Conservation (phyloP, 2,113 vertebrate species). For the Stercorarius parasiticus region DNA sequence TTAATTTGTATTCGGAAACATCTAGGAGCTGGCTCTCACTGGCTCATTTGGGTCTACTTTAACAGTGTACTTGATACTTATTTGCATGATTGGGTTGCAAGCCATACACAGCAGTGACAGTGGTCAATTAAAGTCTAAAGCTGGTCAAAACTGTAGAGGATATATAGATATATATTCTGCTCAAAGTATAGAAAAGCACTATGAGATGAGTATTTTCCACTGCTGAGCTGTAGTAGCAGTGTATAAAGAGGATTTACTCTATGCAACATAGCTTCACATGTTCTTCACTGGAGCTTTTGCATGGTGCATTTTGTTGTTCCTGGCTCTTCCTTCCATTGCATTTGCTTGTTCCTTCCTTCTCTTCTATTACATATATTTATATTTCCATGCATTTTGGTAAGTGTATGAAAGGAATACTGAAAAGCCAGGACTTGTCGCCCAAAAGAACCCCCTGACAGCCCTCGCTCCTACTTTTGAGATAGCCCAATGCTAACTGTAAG, state of each 20-base stretch:
- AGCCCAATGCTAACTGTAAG: neutral
- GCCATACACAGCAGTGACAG: neutral
- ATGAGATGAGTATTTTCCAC: rapidly evolving
- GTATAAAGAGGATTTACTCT: neutral
- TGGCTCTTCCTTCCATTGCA: neutral
- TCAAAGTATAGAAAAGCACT: neutral
- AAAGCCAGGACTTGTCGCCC: neutral
- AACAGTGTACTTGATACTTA: neutral
- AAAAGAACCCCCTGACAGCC: neutral
- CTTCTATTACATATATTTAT: neutral
- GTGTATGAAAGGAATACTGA: neutral
- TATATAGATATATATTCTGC: neutral
- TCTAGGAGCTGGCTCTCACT: neutral
- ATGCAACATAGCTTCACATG: rapidly evolving
- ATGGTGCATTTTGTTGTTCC: neutral
- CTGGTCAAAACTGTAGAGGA: neutral
- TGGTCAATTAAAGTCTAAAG: neutral
- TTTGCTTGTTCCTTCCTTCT: neutral
- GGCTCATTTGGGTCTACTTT: neutral
- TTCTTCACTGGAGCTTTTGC: neutral
- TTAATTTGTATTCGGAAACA: neutral
- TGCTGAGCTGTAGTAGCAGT: neutral
- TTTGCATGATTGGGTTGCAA: neutral
- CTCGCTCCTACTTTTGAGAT: neutral
- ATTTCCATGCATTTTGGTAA: neutral